Evolutionary conservation across 2,888 invertebrate genomes (phyloP).

Genomic region (Amorpha juglandis): DNA sequence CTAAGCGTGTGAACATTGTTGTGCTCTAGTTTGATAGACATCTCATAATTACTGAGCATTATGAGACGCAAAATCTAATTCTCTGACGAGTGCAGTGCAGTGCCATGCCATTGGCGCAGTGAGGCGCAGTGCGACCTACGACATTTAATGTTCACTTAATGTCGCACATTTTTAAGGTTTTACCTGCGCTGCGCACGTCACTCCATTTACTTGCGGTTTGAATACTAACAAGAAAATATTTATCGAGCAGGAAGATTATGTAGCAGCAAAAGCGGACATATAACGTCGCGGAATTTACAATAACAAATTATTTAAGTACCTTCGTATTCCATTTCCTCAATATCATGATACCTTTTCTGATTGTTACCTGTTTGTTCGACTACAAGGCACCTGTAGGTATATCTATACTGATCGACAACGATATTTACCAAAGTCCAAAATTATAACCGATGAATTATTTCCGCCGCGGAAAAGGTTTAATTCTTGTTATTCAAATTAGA

Average conservation of each 20-base stretch:
- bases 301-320: background rate
- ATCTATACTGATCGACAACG: background rate
- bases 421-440: background rate
- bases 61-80: too few relatives aligned
- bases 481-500: background rate
- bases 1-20: too few relatives aligned
- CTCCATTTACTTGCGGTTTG: conserved; percentile 11
- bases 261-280: background rate
- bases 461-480: background rate
- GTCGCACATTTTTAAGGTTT: background rate
- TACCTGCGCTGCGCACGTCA: background rate
- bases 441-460: background rate
- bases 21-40: too few relatives aligned
- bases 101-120: too few relatives aligned
- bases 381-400: background rate
- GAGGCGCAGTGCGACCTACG: background rate
- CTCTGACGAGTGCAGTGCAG: too few relatives aligned
- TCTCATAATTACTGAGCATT: too few relatives aligned
- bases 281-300: conserved; percentile 1
- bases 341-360: background rate
- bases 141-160: background rate
- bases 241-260: background rate
- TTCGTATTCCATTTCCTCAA: background rate
- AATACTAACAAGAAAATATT: background rate
- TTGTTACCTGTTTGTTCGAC: background rate